phyloP scores from a whole-genome alignment of 2,113 vertebrate genomes.

The Taxidea taxus region DNA sequence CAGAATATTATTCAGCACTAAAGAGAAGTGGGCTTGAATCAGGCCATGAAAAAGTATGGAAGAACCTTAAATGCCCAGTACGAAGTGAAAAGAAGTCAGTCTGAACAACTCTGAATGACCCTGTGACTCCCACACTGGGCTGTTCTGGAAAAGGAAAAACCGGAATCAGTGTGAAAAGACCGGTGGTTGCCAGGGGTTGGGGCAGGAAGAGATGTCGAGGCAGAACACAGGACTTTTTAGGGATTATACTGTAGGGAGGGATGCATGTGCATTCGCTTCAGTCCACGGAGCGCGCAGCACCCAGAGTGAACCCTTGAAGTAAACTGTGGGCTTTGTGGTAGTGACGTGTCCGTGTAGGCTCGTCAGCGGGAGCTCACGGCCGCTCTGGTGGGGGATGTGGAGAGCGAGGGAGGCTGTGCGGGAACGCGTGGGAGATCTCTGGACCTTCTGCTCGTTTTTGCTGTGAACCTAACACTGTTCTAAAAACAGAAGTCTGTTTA shows the following conservation, averaged over 20 bases:
- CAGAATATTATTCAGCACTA: too few relatives aligned
- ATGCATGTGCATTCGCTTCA: not conserved
- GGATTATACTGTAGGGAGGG: not conserved
- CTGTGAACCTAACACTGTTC: not conserved
- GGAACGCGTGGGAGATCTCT: fast-evolving
- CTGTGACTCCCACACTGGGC: not conserved
- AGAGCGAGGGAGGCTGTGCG: not conserved
- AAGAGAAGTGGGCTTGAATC: not conserved
- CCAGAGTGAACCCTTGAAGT: not conserved
- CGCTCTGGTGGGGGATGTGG: not conserved
- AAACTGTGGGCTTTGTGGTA: not conserved
- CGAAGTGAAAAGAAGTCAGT: not conserved
- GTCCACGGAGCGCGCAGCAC: not conserved
- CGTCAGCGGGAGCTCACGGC: too few relatives aligned
- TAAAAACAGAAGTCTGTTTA: not conserved
- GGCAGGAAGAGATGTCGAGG: fast-evolving
- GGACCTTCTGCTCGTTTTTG: fast-evolving
- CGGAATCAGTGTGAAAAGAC: not conserved
- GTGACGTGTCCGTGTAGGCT: fast-evolving
- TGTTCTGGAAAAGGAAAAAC: not conserved
- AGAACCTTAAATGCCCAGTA: not conserved
- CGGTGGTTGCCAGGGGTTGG: not conserved
- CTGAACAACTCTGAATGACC: too few relatives aligned
- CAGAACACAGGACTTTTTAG: not conserved
- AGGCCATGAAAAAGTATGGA: not conserved